Evolutionary conservation across 2,113 vertebrate genomes (phyloP).

Genomic region (Spilogale gracilis): DNA sequence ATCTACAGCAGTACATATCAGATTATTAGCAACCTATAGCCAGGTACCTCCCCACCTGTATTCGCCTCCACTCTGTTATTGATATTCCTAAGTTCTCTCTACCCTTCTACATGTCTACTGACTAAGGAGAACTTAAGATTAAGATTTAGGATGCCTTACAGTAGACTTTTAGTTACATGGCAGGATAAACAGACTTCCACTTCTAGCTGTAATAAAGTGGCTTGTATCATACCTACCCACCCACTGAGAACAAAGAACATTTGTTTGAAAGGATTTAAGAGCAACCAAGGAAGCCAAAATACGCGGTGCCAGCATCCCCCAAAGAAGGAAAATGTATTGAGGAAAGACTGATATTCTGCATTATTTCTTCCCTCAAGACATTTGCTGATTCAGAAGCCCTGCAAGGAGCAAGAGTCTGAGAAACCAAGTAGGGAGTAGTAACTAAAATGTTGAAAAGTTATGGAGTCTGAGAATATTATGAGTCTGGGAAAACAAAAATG

Average conservation of each 20-base stretch:
- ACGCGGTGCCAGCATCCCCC: neutral
- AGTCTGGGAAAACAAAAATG: neutral
- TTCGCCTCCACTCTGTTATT: neutral
- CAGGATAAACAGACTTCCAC: neutral
- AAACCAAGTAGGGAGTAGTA: neutral
- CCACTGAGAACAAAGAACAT: neutral
- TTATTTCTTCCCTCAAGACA: neutral
- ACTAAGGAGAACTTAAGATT: neutral
- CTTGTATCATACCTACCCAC: neutral
- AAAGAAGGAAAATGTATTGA: neutral
- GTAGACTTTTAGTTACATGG: neutral
- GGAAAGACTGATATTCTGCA: neutral
- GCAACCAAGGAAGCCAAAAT: neutral
- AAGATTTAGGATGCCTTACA: neutral
- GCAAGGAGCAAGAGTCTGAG: neutral
- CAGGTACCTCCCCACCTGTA: neutral
- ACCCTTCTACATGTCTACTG: neutral
- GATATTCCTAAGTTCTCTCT: neutral
- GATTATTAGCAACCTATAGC: neutral
- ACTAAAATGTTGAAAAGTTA: neutral
- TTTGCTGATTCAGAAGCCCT: constrained; percentile 22
- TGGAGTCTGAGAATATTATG: neutral
- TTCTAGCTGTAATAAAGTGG: neutral
- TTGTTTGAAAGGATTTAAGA: constrained; percentile 20
- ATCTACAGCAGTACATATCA: neutral